phyloP scores from a whole-genome alignment of 2,797 vertebrate genomes.

The Scolopax bukidnonensis region DNA sequence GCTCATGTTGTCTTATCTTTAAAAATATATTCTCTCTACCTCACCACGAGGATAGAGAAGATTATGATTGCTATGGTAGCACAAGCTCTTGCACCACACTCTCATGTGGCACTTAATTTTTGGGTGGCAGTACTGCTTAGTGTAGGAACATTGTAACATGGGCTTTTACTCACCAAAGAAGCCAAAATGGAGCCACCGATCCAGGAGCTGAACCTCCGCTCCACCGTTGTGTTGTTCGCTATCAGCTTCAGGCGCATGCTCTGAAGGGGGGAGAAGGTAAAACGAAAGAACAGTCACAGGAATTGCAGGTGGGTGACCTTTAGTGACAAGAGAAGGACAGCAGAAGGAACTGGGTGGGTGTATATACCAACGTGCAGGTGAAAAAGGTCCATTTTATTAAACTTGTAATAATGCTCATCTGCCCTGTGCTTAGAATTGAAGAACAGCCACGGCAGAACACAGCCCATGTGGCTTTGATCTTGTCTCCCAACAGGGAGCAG shows the following conservation, averaged over 20 bases:
- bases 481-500: not conserved
- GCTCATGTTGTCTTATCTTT: not conserved
- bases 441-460: not conserved
- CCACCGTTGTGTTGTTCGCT: constrained; percentile 97
- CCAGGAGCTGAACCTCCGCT: constrained; percentile 96
- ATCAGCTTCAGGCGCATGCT: constrained; percentile 98
- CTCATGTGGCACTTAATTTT: not conserved
- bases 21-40: not conserved
- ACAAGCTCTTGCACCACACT: not conserved
- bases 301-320: not conserved
- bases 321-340: not conserved
- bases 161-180: constrained; percentile 87
- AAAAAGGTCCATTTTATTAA: not conserved
- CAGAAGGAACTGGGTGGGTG: not conserved
- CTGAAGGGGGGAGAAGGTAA: constrained; percentile 72
- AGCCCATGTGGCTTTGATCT: not conserved
- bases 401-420: not conserved
- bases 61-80: rapidly evolving
- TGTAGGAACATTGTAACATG: not conserved
- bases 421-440: not conserved
- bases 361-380: not conserved
- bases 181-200: constrained; percentile 98
- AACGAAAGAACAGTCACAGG: not conserved
- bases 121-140: not conserved
- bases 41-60: not conserved